Evolutionary conservation across 2,888 invertebrate genomes (phyloP).

Genomic region (Cheilosia vulpina): DNA sequence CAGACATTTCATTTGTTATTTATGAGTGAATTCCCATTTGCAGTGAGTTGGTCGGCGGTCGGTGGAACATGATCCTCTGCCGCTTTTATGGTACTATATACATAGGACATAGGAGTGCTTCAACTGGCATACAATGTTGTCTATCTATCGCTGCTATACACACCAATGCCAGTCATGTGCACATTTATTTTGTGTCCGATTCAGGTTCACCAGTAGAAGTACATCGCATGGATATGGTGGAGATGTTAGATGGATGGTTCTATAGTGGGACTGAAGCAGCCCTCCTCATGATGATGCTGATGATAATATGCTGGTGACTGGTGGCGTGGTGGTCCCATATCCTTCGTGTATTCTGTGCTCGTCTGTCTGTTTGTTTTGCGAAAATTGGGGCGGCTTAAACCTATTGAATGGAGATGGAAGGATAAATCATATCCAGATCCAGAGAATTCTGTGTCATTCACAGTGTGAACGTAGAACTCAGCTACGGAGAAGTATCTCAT

Average conservation of each 20-base stretch:
- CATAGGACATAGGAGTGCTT: neutral
- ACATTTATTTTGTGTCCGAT: slow-evolving; percentile 65
- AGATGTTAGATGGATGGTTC: slow-evolving; percentile 41
- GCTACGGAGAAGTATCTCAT: slow-evolving; percentile 30
- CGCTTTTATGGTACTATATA: slow-evolving; percentile 41
- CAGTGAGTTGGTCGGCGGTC: slow-evolving; percentile 28
- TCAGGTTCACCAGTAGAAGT: slow-evolving; percentile 51
- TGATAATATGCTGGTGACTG: slow-evolving; percentile 41
- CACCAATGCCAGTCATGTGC: slow-evolving; percentile 60
- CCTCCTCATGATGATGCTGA: slow-evolving; percentile 30
- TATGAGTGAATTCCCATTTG: slow-evolving; percentile 64
- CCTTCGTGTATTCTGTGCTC: neutral
- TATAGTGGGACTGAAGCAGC: slow-evolving; percentile 2
- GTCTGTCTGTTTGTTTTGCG: slow-evolving; percentile 12
- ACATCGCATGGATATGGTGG: slow-evolving; percentile 29
- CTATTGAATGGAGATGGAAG: slow-evolving; percentile 39
- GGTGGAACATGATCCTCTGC: slow-evolving; percentile 51
- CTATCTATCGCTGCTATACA: slow-evolving; percentile 27
- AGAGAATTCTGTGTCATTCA: slow-evolving; percentile 45
- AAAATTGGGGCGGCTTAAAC: slow-evolving; percentile 46
- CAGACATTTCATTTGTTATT: slow-evolving; percentile 69
- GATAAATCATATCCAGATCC: slow-evolving; percentile 45
- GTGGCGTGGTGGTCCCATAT: neutral
- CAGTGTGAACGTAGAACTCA: slow-evolving; percentile 39
- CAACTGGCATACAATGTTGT: slow-evolving; percentile 50